These are phyloP conservation scores for Nemoura dubitans DNA, from an alignment of 2,888 invertebrate genomes.

Conservation along the genomic window DNA sequence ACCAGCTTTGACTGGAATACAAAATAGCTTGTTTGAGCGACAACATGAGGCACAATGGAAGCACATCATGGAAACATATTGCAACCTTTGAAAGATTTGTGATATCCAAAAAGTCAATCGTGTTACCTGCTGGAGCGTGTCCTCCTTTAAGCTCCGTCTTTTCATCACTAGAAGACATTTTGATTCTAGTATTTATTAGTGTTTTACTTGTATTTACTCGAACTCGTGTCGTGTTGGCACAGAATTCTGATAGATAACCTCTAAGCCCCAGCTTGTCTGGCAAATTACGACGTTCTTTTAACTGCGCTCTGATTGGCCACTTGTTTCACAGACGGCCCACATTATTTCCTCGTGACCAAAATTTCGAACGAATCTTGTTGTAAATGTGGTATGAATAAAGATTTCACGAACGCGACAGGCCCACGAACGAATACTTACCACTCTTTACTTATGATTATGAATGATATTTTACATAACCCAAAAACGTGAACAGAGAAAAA, in stretches of 20 bases:
- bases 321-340: neutral
- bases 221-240: constrained; percentile 36
- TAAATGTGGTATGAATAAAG: too few relatives aligned
- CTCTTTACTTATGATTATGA: too few relatives aligned
- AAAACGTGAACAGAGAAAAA: too few relatives aligned
- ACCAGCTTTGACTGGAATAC: constrained; percentile 81
- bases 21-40: constrained; percentile 39
- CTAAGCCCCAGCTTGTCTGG: constrained; percentile 22
- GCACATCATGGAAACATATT: neutral
- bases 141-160: constrained; percentile 79
- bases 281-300: neutral
- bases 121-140: constrained; percentile 87
- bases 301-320: neutral
- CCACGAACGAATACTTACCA: too few relatives aligned
- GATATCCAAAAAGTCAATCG: neutral
- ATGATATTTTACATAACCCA: too few relatives aligned
- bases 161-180: constrained; percentile 69
- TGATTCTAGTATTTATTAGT: constrained; percentile 34
- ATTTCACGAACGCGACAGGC: too few relatives aligned
- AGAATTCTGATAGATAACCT: neutral
- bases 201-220: neutral
- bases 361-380: too few relatives aligned
- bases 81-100: neutral
- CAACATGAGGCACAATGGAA: neutral
- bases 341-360: neutral